Percentiles rank a stretch among this genome's conserved stretches.
Conservation (phyloP, 2,888 invertebrate genomes). For the Tetheella fluctuosa region DNA sequence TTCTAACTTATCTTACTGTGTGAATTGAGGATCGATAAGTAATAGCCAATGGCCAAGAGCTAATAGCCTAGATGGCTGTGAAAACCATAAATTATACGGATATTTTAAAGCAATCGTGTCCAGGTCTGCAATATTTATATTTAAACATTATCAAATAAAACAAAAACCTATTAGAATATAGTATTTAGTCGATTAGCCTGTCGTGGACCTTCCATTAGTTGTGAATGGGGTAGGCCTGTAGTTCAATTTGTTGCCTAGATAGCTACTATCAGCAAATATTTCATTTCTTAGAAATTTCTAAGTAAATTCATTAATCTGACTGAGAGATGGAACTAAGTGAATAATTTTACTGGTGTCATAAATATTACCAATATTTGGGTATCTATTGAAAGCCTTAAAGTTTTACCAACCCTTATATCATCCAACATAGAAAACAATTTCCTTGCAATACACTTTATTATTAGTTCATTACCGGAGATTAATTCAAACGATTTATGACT, state of each 20-base stretch:
- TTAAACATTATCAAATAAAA: background rate
- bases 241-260: background rate
- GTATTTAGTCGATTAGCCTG: background rate
- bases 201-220: background rate
- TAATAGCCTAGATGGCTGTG: background rate
- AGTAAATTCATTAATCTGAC: no score
- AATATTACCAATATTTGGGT: no score
- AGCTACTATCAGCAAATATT: no score
- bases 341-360: no score
- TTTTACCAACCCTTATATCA: background rate
- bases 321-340: no score
- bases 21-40: slow-evolving; percentile 10
- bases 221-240: background rate
- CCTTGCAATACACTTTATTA: background rate
- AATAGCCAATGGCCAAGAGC: slow-evolving; percentile 11
- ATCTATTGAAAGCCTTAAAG: no score
- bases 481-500: background rate
- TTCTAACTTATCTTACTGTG: background rate
- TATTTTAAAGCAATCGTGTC: slow-evolving; percentile 10
- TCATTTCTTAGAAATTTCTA: no score
- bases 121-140: background rate
- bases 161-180: background rate
- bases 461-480: background rate
- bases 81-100: slow-evolving; percentile 9
- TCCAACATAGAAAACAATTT: background rate